phyloP scores from a whole-genome alignment of 2,888 invertebrate genomes.

The Andrena bicolor region DNA sequence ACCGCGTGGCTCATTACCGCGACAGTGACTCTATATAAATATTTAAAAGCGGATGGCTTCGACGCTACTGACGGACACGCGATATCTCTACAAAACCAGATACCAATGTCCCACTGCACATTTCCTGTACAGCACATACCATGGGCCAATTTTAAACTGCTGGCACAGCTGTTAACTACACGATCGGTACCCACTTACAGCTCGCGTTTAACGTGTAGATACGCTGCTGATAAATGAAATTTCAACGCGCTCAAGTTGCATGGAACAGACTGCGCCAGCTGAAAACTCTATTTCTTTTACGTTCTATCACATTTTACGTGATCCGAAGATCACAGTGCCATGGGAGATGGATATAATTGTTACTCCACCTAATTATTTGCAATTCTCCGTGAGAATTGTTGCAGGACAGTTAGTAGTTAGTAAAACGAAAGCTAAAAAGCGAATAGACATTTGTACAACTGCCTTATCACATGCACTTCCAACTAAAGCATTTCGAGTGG shows the following conservation, averaged over 20 bases:
- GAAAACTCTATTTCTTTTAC: neutral
- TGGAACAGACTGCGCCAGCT: too few relatives aligned
- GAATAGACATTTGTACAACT: constrained; percentile 24
- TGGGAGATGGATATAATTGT: too few relatives aligned
- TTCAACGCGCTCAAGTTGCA: neutral
- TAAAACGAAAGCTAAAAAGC: constrained; percentile 43
- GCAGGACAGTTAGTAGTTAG: constrained; percentile 47
- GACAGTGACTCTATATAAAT: constrained; percentile 36
- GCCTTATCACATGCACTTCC: constrained; percentile 57
- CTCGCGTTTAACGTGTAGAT: constrained; percentile 17
- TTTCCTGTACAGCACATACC: constrained; percentile 66
- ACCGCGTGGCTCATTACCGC: constrained; percentile 58
- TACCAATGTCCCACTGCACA: constrained; percentile 45
- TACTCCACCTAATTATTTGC: neutral
- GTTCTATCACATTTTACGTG: neutral
- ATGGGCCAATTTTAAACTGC: constrained; percentile 74
- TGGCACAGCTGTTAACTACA: constrained; percentile 62
- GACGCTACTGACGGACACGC: constrained; percentile 67
- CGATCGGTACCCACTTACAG: constrained; percentile 32
- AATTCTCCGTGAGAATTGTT: neutral
- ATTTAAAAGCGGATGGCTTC: constrained; percentile 54
- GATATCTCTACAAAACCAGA: constrained; percentile 69
- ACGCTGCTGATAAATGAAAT: constrained; percentile 22
- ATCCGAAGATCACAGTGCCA: neutral
- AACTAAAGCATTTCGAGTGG: constrained; percentile 46